These are phyloP conservation scores for Enteromius unitaeniatus DNA, from an alignment of 2,797 vertebrate genomes.

Conservation along the genomic window DNA sequence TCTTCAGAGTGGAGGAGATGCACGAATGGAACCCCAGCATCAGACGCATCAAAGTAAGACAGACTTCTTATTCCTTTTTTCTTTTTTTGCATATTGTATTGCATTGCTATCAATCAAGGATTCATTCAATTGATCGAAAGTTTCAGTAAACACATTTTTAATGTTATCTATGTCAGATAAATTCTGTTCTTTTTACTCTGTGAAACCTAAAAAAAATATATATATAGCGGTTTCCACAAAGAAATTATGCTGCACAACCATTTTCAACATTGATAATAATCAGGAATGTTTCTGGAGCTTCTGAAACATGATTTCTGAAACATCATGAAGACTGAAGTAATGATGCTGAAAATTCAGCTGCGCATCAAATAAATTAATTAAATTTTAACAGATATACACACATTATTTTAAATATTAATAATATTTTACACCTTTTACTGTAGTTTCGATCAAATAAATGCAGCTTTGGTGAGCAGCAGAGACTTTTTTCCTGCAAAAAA, in stretches of 20 bases:
- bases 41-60: slow-evolving; percentile 77
- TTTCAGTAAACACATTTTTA: background rate
- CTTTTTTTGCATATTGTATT: no score
- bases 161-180: background rate
- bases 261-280: background rate
- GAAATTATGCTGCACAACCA: no score
- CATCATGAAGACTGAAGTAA: background rate
- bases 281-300: background rate
- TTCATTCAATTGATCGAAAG: background rate
- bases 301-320: no score
- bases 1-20: slow-evolving; percentile 82
- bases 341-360: background rate
- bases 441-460: background rate
- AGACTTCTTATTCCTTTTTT: background rate
- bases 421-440: background rate
- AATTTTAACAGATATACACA: background rate
- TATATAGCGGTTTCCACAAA: background rate
- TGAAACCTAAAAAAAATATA: background rate
- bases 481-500: no score
- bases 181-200: background rate
- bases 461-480: background rate
- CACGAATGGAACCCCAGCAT: slow-evolving; percentile 83
- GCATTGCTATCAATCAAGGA: background rate
- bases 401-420: background rate
- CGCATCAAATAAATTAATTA: no score